phyloP scores from a whole-genome alignment of 2,797 vertebrate genomes.

The Sebastes baramenuke region DNA sequence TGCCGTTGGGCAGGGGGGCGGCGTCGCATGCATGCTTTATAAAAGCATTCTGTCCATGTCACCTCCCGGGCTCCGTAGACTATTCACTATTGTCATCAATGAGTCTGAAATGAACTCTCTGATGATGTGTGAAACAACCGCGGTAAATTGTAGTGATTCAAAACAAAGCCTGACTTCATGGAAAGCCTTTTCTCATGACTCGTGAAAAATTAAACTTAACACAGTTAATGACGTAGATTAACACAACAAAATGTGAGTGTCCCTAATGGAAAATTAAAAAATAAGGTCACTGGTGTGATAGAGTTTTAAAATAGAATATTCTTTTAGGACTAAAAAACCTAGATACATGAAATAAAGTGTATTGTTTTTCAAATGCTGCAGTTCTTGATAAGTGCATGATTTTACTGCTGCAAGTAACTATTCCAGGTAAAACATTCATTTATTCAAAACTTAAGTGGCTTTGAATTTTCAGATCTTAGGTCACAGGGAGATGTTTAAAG shows the following conservation, averaged over 20 bases:
- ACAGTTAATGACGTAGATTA: neutral
- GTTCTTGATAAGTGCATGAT: neutral
- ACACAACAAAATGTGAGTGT: neutral
- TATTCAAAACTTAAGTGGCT: neutral
- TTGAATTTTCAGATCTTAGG: too few species aligned
- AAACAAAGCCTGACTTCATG: neutral
- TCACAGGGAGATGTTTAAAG: neutral
- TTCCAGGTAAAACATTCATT: neutral
- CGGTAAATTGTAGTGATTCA: neutral
- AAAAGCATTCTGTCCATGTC: neutral
- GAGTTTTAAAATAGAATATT: neutral
- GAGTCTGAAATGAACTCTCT: neutral
- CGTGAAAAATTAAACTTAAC: neutral
- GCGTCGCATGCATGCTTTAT: neutral
- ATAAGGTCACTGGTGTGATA: neutral
- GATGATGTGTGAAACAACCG: neutral
- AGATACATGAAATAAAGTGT: neutral
- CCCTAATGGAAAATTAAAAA: neutral
- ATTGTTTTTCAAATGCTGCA: neutral
- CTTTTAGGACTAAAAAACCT: neutral
- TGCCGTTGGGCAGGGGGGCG: too few species aligned
- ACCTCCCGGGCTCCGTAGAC: neutral
- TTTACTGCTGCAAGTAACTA: neutral
- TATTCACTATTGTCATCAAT: neutral
- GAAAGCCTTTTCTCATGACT: neutral